Conservation (phyloP, 2,888 invertebrate species). For the Chelonus formosanus region DNA sequence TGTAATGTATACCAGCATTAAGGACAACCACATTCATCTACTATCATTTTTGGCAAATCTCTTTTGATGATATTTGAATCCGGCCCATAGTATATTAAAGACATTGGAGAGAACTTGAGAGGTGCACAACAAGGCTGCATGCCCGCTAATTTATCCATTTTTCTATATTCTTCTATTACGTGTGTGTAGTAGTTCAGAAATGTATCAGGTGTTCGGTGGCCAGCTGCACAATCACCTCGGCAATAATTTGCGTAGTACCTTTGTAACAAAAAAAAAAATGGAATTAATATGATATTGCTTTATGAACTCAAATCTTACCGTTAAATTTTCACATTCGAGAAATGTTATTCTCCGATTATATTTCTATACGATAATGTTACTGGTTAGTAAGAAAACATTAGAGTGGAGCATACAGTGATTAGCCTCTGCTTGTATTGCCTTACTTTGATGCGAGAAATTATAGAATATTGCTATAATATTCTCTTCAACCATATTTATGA, state of each 20-base stretch:
- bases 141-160: slow-evolving; percentile 77
- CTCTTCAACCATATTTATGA: no score
- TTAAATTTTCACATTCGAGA: no score
- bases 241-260: slow-evolving; percentile 92
- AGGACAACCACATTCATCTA: slow-evolving; percentile 95
- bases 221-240: slow-evolving; percentile 84
- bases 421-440: no score
- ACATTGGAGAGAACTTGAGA: slow-evolving; percentile 90
- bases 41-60: slow-evolving; percentile 94
- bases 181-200: slow-evolving; percentile 90
- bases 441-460: no score
- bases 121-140: slow-evolving; percentile 94
- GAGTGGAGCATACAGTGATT: no score
- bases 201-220: slow-evolving; percentile 81
- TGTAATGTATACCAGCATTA: slow-evolving; percentile 58
- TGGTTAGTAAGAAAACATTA: no score
- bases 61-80: slow-evolving; percentile 91
- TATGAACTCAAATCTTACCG: no score
- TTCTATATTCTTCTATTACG: slow-evolving; percentile 88
- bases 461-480: no score
- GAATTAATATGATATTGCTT: no score
- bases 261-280: slow-evolving; percentile 4
- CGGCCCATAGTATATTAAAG: slow-evolving; percentile 90
- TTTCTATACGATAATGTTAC: no score
- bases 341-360: no score